These are phyloP conservation scores for Drosophila paulistorum DNA, from an alignment of 1,140 invertebrate genomes.

Conservation along the genomic window DNA sequence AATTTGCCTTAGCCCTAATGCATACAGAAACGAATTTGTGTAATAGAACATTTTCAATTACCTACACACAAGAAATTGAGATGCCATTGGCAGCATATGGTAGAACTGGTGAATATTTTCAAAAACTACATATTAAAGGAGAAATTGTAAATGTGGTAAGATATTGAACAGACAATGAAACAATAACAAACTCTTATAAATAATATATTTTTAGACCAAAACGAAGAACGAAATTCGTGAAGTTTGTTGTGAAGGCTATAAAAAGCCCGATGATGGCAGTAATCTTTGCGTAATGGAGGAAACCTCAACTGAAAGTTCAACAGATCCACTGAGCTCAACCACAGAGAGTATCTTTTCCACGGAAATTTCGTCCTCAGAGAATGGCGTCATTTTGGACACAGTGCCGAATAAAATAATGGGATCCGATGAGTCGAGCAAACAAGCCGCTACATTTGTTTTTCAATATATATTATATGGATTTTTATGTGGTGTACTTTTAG, in stretches of 20 bases:
- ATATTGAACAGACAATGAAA: too few relatives aligned
- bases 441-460: neutral
- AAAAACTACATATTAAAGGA: neutral
- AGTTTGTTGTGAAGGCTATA: constrained; percentile 45
- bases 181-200: neutral
- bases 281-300: constrained; percentile 13
- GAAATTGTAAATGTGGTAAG: constrained; percentile 28
- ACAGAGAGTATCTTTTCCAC: neutral
- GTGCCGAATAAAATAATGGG: neutral
- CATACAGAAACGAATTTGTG: constrained; percentile 25
- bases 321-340: neutral
- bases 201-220: constrained; percentile 21
- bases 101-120: neutral
- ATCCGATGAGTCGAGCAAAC: neutral
- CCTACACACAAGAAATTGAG: neutral
- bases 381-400: neutral
- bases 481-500: neutral
- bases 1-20: neutral
- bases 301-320: neutral
- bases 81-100: constrained; percentile 1
- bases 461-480: neutral
- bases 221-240: constrained; percentile 26
- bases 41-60: neutral
- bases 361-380: neutral
- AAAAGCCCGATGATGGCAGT: neutral